Percentiles rank a stretch among this genome's conserved stretches.
These are phyloP conservation scores for Drosophila kurseongensis DNA, from an alignment of 1,140 invertebrate genomes.

Conservation along the genomic window DNA sequence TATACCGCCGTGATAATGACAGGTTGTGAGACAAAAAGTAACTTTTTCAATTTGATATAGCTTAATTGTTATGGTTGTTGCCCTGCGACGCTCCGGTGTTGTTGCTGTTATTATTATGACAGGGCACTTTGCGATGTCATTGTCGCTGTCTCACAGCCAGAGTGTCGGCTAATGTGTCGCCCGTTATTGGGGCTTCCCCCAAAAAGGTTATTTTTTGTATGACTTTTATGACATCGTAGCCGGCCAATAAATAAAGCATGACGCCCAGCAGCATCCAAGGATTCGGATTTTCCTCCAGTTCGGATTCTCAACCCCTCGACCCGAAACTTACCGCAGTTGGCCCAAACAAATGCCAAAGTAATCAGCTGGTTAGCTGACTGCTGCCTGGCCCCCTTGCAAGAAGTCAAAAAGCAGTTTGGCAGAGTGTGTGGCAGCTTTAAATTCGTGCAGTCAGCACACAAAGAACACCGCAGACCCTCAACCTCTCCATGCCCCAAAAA, in stretches of 20 bases:
- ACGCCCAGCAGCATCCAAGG: conserved; percentile 32
- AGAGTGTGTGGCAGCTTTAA: conserved; percentile 77
- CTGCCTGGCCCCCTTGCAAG: conserved; percentile 40
- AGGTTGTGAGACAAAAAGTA: conserved; percentile 57
- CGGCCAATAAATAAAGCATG: conserved; percentile 71
- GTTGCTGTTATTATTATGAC: conserved; percentile 64
- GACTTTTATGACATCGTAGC: conserved; percentile 75
- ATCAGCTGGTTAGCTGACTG: conserved; percentile 68
- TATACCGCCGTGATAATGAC: conserved; percentile 21
- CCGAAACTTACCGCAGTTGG: conserved; percentile 28
- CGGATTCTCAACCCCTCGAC: no score
- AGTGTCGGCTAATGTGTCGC: conserved; percentile 59
- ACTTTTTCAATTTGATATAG: conserved; percentile 79
- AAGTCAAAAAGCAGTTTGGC: conserved; percentile 74
- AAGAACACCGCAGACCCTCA: conserved; percentile 40
- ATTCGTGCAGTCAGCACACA: conserved; percentile 74
- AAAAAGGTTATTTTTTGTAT: conserved; percentile 67
- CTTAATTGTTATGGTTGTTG: conserved; percentile 74
- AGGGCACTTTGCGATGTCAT: conserved; percentile 74
- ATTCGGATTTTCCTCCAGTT: conserved; percentile 3
- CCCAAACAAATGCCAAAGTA: conserved; percentile 77
- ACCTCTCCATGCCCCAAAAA: not conserved
- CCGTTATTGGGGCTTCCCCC: conserved; percentile 60
- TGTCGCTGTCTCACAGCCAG: conserved; percentile 65
- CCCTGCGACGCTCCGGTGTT: conserved; percentile 27